phyloP scores from a whole-genome alignment of 92 coral and sea anemone genomes.

The Metridium senile region DNA sequence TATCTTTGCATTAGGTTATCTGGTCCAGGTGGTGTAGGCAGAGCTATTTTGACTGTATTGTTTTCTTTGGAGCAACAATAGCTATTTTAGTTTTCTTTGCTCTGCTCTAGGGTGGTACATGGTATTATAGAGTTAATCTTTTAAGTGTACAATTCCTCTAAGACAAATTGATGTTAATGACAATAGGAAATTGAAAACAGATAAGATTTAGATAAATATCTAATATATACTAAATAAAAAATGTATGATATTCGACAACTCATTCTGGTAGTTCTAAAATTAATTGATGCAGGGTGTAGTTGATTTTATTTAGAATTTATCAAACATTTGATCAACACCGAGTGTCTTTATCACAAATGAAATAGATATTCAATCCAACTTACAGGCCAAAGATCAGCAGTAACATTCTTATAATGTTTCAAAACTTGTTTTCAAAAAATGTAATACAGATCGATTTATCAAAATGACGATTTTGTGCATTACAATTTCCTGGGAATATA shows the following conservation, averaged over 20 bases:
- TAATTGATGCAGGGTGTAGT: no score
- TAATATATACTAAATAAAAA: neutral
- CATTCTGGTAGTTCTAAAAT: no score
- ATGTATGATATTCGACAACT: no score
- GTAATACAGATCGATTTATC: neutral
- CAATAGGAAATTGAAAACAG: constrained; percentile 6
- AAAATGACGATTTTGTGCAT: no score
- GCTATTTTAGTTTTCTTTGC: neutral
- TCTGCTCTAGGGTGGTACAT: no score
- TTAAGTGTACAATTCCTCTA: neutral
- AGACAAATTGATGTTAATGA: neutral
- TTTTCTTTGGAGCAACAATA: no score
- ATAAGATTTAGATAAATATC: neutral
- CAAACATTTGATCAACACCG: no score
- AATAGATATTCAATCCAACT: no score
- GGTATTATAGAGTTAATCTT: neutral
- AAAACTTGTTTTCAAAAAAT: neutral
- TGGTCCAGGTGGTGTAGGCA: neutral
- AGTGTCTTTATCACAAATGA: no score
- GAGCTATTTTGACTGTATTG: neutral
- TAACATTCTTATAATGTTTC: neutral
- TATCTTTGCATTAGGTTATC: neutral
- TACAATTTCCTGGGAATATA: neutral
- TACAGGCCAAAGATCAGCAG: constrained; percentile 11
- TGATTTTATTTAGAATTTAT: no score